These are phyloP conservation scores for Drosophila rellima DNA, from an alignment of 2,888 invertebrate genomes.

Conservation along the genomic window DNA sequence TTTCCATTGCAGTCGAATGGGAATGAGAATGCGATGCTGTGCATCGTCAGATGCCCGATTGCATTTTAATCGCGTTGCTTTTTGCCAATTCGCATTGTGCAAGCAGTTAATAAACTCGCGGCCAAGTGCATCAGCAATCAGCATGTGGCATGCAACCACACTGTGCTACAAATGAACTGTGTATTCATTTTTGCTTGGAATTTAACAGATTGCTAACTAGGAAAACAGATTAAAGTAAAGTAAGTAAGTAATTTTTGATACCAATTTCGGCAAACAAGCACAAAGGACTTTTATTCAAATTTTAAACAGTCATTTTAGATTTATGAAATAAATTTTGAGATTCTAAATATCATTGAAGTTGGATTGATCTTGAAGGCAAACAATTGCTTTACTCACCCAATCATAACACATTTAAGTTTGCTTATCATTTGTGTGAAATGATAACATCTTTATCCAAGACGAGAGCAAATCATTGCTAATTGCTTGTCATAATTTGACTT, in stretches of 20 bases:
- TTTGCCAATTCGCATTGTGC: slow-evolving; percentile 34
- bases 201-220: not conserved
- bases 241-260: too few relatives aligned
- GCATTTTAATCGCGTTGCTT: slow-evolving; percentile 57
- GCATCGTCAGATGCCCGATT: slow-evolving; percentile 39
- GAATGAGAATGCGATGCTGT: slow-evolving; percentile 15
- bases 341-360: not conserved
- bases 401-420: not conserved
- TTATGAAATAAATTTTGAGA: too few relatives aligned
- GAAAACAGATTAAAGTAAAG: not conserved
- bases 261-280: too few relatives aligned
- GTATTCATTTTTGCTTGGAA: not conserved
- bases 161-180: slow-evolving; percentile 1
- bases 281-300: too few relatives aligned
- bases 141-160: slow-evolving; percentile 26
- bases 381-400: too few relatives aligned
- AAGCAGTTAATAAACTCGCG: slow-evolving; percentile 59
- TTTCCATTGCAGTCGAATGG: slow-evolving; percentile 11
- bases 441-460: not conserved
- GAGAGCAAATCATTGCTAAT: slow-evolving; percentile 38
- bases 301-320: too few relatives aligned
- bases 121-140: slow-evolving; percentile 18
- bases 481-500: slow-evolving; percentile 32
- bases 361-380: not conserved
- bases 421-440: not conserved